These are phyloP conservation scores for Caloenas nicobarica DNA, from an alignment of 2,113 vertebrate genomes.

Conservation along the genomic window DNA sequence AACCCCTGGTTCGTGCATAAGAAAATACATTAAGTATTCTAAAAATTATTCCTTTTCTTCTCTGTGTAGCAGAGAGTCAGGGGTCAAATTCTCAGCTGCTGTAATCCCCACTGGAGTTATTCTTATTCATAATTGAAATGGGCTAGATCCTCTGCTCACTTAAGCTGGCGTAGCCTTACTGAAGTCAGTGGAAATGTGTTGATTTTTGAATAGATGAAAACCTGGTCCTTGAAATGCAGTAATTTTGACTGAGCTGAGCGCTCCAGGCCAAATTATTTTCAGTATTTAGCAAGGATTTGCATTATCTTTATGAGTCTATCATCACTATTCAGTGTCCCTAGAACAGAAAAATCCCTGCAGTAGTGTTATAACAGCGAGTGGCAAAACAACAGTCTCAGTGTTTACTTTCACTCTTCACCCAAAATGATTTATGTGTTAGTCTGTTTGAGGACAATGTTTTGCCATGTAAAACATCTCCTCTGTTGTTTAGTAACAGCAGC, in stretches of 20 bases:
- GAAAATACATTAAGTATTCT: conserved; percentile 60
- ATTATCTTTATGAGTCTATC: background rate
- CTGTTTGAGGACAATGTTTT: background rate
- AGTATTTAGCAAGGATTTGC: background rate
- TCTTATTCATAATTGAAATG: conserved; percentile 47
- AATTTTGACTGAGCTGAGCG: background rate
- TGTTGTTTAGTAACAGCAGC: conserved; percentile 56
- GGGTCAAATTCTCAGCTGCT: conserved; percentile 48
- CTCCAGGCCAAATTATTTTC: background rate
- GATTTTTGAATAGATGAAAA: conserved; percentile 12
- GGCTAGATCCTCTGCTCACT: conserved; percentile 9
- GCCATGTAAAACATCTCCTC: background rate
- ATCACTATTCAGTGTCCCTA: background rate
- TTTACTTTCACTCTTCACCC: background rate
- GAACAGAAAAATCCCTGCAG: conserved; percentile 1
- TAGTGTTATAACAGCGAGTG: background rate
- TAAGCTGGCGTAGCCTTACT: background rate
- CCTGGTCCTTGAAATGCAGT: background rate
- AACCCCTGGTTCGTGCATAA: background rate
- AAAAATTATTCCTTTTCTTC: conserved; percentile 25
- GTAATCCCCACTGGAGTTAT: background rate
- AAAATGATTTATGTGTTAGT: background rate
- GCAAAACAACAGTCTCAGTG: background rate
- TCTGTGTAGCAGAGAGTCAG: background rate
- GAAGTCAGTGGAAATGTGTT: background rate